phyloP scores from a whole-genome alignment of 2,113 vertebrate species.

The Raja brachyura region DNA sequence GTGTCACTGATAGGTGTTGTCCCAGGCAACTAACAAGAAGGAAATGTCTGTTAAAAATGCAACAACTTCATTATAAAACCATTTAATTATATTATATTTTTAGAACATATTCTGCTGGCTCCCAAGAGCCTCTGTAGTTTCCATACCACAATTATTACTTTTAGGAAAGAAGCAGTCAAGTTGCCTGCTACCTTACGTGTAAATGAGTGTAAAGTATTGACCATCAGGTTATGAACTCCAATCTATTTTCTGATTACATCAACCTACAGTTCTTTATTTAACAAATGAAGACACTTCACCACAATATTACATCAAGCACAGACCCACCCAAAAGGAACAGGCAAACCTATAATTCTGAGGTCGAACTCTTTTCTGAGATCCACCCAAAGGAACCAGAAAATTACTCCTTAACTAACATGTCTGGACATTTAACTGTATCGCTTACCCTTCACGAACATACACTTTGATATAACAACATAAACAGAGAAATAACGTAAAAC shows the following conservation, averaged over 20 bases:
- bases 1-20: not conserved
- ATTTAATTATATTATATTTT: not conserved
- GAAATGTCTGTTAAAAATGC: not conserved
- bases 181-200: not conserved
- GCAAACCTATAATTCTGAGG: slow-evolving; percentile 23
- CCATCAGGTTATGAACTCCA: not conserved
- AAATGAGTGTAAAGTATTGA: not conserved
- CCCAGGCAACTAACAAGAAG: not conserved
- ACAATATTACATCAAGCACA: not conserved
- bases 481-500: not conserved
- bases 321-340: not conserved
- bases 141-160: not conserved
- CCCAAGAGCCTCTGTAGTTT: not conserved
- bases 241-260: not conserved
- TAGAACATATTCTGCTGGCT: not conserved
- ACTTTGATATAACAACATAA: slow-evolving; percentile 4
- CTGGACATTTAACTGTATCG: not conserved
- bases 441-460: not conserved
- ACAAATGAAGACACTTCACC: not conserved
- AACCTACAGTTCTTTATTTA: not conserved
- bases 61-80: not conserved
- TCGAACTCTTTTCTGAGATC: slow-evolving; percentile 17
- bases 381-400: slow-evolving; percentile 4
- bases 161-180: not conserved
- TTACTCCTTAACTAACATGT: slow-evolving; percentile 8